Conservation (phyloP, 92 coral and sea anemone genomes). For the Epizoanthus scotinus region DNA sequence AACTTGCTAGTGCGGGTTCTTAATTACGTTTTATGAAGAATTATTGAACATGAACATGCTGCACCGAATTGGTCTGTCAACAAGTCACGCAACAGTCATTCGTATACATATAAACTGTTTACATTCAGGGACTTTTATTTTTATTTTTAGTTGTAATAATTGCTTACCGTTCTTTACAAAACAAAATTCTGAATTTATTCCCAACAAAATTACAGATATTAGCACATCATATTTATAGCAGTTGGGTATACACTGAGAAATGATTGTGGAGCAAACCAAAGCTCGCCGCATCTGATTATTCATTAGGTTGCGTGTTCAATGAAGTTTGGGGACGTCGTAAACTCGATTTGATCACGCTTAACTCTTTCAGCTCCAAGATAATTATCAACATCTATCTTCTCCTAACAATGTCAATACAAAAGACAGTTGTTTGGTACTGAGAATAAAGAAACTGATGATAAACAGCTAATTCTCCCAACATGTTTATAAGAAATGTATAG, state of each 20-base stretch:
- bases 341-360: too few species aligned
- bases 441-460: too few species aligned
- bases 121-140: conserved; percentile 13
- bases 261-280: background rate
- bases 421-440: too few species aligned
- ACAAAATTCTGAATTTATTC: conserved; percentile 8
- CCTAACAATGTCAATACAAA: too few species aligned
- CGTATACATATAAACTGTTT: conserved; percentile 9
- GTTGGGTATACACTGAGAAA: conserved; percentile 6
- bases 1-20: conserved; percentile 23
- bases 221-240: conserved; percentile 10
- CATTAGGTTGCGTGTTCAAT: conserved; percentile 11
- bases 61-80: conserved; percentile 6
- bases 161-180: conserved; percentile 17
- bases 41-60: conserved; percentile 6
- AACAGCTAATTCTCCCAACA: too few species aligned
- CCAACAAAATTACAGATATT: conserved; percentile 17
- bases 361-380: too few species aligned
- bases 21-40: background rate
- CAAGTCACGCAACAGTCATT: conserved; percentile 9
- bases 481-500: too few species aligned
- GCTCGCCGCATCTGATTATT: conserved; percentile 15
- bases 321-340: too few species aligned
- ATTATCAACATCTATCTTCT: too few species aligned
- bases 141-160: conserved; percentile 18